A percentile compares a stretch with the other conserved stretches of the same genome.
Conservation (phyloP, 2,797 vertebrate genomes). For the Chelon auratus region DNA sequence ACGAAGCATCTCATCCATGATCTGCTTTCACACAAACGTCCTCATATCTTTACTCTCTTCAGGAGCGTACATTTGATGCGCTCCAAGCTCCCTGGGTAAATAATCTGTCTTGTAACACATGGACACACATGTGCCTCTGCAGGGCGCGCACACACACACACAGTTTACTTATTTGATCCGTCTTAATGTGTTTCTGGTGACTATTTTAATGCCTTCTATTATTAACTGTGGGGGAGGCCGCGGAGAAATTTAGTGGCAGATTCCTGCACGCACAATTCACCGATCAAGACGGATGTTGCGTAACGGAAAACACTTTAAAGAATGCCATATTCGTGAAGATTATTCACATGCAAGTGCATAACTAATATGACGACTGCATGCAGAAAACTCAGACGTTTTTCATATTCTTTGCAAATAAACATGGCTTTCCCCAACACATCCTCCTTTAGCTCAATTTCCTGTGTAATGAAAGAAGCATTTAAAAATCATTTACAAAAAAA, state of each 20-base stretch:
- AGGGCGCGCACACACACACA: constrained; percentile 1
- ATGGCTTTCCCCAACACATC: background rate
- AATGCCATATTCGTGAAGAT: background rate
- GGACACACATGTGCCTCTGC: constrained; percentile 9
- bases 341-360: background rate
- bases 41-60: constrained; percentile 24
- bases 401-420: constrained; percentile 4
- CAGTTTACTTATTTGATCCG: constrained; percentile 41
- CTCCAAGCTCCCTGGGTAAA: constrained; percentile 16
- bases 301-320: constrained; percentile 1
- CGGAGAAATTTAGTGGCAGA: constrained; percentile 38
- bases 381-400: background rate
- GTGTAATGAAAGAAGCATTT: background rate
- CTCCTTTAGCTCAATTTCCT: background rate
- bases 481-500: background rate
- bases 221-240: constrained; percentile 53
- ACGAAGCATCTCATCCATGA: constrained; percentile 71
- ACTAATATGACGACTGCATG: background rate
- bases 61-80: constrained; percentile 25
- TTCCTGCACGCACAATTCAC: constrained; percentile 24
- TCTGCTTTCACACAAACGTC: constrained; percentile 49
- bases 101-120: constrained; percentile 28
- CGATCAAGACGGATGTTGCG: constrained; percentile 8
- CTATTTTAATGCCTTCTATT: constrained; percentile 57
- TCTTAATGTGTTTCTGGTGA: constrained; percentile 36